These are phyloP conservation scores for Altica lythri DNA, from an alignment of 2,888 invertebrate species.

Conservation along the genomic window DNA sequence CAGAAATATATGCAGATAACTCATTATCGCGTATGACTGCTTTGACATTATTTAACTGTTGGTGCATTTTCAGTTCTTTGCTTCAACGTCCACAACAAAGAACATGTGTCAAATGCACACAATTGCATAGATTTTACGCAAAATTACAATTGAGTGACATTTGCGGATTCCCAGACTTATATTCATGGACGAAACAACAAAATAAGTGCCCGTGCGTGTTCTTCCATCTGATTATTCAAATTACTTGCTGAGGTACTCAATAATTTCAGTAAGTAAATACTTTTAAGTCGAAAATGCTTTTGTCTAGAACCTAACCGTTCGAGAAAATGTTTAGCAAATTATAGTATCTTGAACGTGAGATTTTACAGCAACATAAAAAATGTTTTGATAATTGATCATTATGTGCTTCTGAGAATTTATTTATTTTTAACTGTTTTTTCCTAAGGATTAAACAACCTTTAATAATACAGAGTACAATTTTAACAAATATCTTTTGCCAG, in stretches of 20 bases:
- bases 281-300: constrained; percentile 2
- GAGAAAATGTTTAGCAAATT: constrained; percentile 19
- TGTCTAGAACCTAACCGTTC: constrained; percentile 16
- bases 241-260: constrained; percentile 7
- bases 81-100: constrained; percentile 9
- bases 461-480: too few relatives aligned
- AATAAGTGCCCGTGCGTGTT: constrained; percentile 13
- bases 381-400: too few relatives aligned
- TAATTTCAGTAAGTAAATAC: constrained; percentile 21
- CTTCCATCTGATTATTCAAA: constrained; percentile 20
- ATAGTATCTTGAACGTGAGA: constrained; percentile 10
- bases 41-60: too few relatives aligned
- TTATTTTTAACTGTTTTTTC: too few relatives aligned
- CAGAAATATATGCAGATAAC: too few relatives aligned
- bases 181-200: constrained; percentile 9
- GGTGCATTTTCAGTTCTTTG: too few relatives aligned
- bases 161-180: background rate
- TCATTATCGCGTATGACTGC: too few relatives aligned
- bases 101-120: constrained; percentile 5
- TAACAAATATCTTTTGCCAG: too few relatives aligned
- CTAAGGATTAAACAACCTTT: too few relatives aligned
- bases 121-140: constrained; percentile 12
- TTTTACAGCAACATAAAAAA: too few relatives aligned
- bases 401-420: too few relatives aligned
- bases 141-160: constrained; percentile 1